Percentiles rank a stretch among this genome's conserved stretches.
Evolutionary conservation across 1,140 invertebrate species (phyloP).

Genomic region (Pachypsylla venusta): DNA sequence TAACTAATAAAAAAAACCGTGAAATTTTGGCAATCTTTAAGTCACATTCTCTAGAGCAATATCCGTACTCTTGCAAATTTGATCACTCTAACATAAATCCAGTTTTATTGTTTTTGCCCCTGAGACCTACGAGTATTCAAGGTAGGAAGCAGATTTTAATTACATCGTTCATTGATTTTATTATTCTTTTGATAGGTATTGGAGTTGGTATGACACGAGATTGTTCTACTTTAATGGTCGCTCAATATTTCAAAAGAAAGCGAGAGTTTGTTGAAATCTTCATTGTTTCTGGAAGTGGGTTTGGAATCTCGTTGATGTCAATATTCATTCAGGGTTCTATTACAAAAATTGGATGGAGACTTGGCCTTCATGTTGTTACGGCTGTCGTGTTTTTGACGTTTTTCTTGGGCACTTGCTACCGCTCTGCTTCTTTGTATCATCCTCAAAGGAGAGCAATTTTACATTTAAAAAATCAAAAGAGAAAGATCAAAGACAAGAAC

Average conservation of each 20-base stretch:
- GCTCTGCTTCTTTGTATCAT: constrained; percentile 69
- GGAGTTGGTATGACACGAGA: constrained; percentile 69
- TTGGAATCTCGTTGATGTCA: constrained; percentile 71
- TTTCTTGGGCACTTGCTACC: constrained; percentile 73
- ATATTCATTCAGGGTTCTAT: constrained; percentile 61
- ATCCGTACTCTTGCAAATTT: too few species aligned
- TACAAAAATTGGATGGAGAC: constrained; percentile 73
- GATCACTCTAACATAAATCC: too few species aligned
- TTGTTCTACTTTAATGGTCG: constrained; percentile 77
- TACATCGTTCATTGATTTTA: too few species aligned
- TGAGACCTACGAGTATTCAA: too few species aligned
- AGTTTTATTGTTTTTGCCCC: too few species aligned
- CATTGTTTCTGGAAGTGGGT: constrained; percentile 65
- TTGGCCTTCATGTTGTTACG: constrained; percentile 72
- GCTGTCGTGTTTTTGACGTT: constrained; percentile 70
- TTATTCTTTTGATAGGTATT: constrained; percentile 40
- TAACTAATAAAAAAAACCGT: too few species aligned
- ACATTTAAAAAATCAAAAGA: constrained; percentile 78
- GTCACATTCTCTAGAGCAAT: too few species aligned
- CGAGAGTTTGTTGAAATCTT: constrained; percentile 77
- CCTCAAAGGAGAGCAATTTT: constrained; percentile 74
- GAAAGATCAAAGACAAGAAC: constrained; percentile 62
- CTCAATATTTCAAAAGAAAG: constrained; percentile 73
- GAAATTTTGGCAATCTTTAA: too few species aligned
- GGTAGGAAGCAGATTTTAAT: too few species aligned